Conservation (phyloP, 1,140 invertebrate genomes). For the Caerostris darwini region DNA sequence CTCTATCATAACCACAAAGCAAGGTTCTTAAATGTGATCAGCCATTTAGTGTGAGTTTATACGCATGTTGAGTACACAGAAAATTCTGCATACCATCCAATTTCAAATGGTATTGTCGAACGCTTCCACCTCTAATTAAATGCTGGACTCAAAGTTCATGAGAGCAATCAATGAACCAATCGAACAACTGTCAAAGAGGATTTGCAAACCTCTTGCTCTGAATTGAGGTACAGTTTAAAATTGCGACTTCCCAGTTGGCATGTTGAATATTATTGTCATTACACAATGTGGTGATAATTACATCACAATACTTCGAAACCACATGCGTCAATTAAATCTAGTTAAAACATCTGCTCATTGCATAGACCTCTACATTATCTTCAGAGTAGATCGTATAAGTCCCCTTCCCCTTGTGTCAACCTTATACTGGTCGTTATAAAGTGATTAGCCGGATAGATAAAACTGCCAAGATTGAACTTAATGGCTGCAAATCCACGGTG, state of each 20-base stretch:
- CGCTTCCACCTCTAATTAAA: background rate
- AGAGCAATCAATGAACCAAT: background rate
- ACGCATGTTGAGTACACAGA: slow-evolving; percentile 58
- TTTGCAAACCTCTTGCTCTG: background rate
- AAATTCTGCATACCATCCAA: background rate
- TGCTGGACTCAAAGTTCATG: background rate
- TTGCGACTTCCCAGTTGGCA: background rate
- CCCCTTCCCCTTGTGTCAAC: too few species aligned
- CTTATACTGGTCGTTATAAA: background rate
- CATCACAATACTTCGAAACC: background rate
- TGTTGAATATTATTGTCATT: background rate
- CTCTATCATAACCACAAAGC: slow-evolving; percentile 81
- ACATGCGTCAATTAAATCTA: background rate
- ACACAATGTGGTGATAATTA: background rate
- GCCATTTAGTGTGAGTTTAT: slow-evolving; percentile 46
- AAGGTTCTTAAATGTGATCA: slow-evolving; percentile 81
- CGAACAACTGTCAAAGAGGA: background rate
- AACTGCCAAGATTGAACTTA: too few species aligned
- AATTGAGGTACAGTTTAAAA: background rate
- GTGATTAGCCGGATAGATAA: too few species aligned
- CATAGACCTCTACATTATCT: background rate
- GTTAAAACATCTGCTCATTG: background rate
- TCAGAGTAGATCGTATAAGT: too few species aligned
- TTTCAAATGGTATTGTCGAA: background rate
- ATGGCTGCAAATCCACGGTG: too few species aligned